A percentile compares a stretch with the other conserved stretches of the same genome.
These are phyloP conservation scores for Nyctereutes procyonoides DNA, from an alignment of 2,113 vertebrate species.

Conservation along the genomic window DNA sequence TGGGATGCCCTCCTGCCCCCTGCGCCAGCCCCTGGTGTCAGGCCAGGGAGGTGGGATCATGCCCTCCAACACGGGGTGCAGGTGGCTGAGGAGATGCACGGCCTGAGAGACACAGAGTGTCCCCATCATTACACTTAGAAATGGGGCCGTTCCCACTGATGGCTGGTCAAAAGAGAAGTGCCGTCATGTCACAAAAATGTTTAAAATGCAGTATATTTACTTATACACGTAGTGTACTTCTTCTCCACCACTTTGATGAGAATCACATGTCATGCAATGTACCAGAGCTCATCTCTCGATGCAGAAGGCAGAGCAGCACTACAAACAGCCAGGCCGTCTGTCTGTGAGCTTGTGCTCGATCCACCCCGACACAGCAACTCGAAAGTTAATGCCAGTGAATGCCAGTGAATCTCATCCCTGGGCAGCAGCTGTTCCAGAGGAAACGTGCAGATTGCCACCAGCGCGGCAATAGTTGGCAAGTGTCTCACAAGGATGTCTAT, in stretches of 20 bases:
- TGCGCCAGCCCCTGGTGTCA: neutral
- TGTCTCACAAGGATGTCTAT: neutral
- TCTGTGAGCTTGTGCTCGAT: neutral
- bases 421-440: neutral
- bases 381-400: neutral
- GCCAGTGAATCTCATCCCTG: neutral
- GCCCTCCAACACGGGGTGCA: fast-evolving
- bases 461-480: neutral
- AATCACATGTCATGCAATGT: neutral
- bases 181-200: neutral
- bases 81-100: fast-evolving
- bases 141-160: neutral
- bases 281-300: neutral
- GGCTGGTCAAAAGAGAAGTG: neutral
- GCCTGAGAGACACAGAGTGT: neutral
- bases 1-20: neutral
- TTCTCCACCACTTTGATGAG: neutral
- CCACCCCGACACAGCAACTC: neutral
- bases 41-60: neutral
- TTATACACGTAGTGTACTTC: neutral
- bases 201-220: neutral
- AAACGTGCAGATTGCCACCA: neutral
- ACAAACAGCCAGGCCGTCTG: neutral
- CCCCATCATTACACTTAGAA: fast-evolving
- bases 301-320: neutral